phyloP scores from a whole-genome alignment of 2,797 vertebrate genomes.

The Podargus strigoides region DNA sequence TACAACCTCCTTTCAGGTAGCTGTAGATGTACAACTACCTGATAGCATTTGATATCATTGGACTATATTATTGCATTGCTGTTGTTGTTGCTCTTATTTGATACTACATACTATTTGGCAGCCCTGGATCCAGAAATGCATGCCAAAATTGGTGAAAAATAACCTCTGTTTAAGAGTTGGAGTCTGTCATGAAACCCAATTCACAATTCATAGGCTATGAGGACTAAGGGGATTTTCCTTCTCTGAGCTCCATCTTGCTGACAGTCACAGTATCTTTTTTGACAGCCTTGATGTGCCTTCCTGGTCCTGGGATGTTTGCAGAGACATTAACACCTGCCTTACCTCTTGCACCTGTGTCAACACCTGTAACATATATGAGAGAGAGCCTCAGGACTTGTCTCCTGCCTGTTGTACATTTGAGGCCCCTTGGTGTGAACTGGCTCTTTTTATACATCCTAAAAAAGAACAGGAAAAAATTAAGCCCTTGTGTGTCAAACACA shows the following conservation, averaged over 20 bases:
- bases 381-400: not conserved
- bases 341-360: accelerated
- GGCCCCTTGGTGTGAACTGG: not conserved
- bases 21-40: too few species aligned
- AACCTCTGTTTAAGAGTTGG: not conserved
- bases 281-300: not conserved
- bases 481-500: not conserved
- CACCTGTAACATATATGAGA: not conserved
- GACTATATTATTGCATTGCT: not conserved
- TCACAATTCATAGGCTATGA: not conserved
- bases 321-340: not conserved
- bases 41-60: not conserved
- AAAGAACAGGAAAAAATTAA: not conserved
- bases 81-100: not conserved
- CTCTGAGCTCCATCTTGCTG: not conserved
- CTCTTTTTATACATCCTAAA: not conserved
- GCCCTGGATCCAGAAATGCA: not conserved
- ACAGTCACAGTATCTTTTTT: not conserved
- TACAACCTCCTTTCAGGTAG: too few species aligned
- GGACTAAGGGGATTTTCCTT: not conserved
- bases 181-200: not conserved
- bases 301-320: not conserved
- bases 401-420: not conserved
- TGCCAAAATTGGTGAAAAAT: not conserved
- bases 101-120: not conserved